Conservation (phyloP, 1,140 invertebrate genomes). For the Drosophila saltans region DNA sequence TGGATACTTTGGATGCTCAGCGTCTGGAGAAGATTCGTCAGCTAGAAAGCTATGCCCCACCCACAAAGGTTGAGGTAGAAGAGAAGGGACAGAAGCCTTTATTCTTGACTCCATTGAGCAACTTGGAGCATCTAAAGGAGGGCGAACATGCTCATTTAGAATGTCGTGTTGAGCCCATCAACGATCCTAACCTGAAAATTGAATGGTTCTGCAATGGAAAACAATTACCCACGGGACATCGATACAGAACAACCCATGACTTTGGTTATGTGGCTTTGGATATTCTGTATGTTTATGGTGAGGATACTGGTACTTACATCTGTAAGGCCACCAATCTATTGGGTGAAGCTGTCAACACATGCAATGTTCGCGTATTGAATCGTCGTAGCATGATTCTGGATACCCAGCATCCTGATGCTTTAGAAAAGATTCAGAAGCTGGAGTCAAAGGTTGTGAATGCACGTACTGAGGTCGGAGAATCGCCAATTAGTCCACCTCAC, state of each 20-base stretch:
- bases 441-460: constrained; percentile 92
- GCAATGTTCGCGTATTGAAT: constrained; percentile 92
- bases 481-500: constrained; percentile 89
- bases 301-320: constrained; percentile 97
- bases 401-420: constrained; percentile 95
- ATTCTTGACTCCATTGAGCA: constrained; percentile 93
- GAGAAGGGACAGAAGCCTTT: constrained; percentile 91
- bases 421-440: constrained; percentile 95
- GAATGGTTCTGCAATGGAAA: constrained; percentile 97
- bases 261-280: constrained; percentile 98
- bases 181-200: constrained; percentile 96
- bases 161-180: constrained; percentile 97
- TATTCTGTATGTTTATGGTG: constrained; percentile 95
- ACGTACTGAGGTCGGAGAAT: constrained; percentile 92
- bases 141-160: constrained; percentile 97
- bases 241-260: constrained; percentile 95
- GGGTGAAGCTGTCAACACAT: constrained; percentile 96
- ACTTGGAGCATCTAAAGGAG: constrained; percentile 93
- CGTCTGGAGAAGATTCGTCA: constrained; percentile 94
- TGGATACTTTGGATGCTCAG: constrained; percentile 95
- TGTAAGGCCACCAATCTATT: constrained; percentile 95
- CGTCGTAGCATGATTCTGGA: constrained; percentile 93
- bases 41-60: constrained; percentile 91
- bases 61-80: constrained; percentile 90
- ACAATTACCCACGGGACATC: constrained; percentile 91